These are phyloP conservation scores for Diplolepis rosae DNA, from an alignment of 2,888 invertebrate genomes.

Conservation along the genomic window DNA sequence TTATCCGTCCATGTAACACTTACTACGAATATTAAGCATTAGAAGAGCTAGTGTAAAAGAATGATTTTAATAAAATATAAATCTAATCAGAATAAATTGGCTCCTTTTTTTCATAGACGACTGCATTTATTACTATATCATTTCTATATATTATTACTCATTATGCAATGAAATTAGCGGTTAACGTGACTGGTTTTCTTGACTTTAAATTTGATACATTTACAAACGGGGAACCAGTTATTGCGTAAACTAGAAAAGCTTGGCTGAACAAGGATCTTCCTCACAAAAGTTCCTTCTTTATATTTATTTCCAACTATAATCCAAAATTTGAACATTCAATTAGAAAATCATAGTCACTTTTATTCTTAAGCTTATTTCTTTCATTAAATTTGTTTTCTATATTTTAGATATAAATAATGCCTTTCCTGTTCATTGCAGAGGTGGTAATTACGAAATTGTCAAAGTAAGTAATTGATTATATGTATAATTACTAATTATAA, in stretches of 20 bases:
- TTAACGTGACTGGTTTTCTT: no score
- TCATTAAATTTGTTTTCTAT: not conserved
- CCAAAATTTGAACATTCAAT: no score
- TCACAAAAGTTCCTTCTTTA: slow-evolving; percentile 33
- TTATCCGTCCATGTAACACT: not conserved
- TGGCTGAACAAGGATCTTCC: slow-evolving; percentile 47
- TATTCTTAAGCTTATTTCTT: no score
- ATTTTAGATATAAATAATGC: slow-evolving; percentile 36
- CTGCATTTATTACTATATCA: no score
- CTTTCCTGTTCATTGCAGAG: slow-evolving; percentile 47
- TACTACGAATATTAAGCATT: no score
- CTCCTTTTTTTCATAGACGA: no score
- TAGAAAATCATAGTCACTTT: no score
- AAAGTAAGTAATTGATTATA: slow-evolving; percentile 38
- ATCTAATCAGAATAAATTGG: not conserved
- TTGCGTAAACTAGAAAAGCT: slow-evolving; percentile 21
- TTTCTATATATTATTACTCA: no score
- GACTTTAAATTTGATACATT: slow-evolving; percentile 49
- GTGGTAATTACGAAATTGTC: slow-evolving; percentile 47
- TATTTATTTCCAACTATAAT: not conserved
- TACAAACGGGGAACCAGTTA: slow-evolving; percentile 23
- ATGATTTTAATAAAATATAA: not conserved
- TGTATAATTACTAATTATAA: no score
- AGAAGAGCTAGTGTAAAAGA: no score
- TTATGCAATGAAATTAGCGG: not conserved